Percentiles rank a stretch among this genome's conserved stretches.
Evolutionary conservation across 1,140 invertebrate genomes (phyloP).

Genomic region (Odontomachus brunneus): DNA sequence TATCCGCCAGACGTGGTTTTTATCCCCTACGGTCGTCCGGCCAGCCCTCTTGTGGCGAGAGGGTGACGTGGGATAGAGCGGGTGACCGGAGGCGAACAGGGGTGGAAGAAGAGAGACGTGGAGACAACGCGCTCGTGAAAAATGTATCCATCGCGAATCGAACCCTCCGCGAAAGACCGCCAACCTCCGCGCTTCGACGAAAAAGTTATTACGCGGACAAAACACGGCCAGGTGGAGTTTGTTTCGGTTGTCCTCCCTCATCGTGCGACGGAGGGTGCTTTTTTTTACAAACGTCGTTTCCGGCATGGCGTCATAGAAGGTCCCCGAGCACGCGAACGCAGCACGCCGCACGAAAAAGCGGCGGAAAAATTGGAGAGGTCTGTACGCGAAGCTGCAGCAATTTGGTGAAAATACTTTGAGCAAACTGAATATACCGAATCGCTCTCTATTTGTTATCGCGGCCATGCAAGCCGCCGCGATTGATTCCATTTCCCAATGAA

Average conservation of each 20-base stretch:
- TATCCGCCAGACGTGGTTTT: slow-evolving; percentile 26
- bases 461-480: background rate
- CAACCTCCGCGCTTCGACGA: slow-evolving; percentile 37
- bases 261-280: background rate
- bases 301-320: background rate
- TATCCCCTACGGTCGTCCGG: background rate
- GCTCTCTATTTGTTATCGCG: background rate
- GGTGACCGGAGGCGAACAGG: too few species aligned
- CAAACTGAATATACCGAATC: background rate
- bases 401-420: background rate
- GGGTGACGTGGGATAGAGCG: too few species aligned
- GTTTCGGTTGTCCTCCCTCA: background rate
- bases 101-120: background rate
- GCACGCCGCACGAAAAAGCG: background rate
- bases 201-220: slow-evolving; percentile 55
- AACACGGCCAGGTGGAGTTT: slow-evolving; percentile 25
- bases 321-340: too few species aligned
- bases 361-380: background rate
- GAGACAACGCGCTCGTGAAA: slow-evolving; percentile 37
- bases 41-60: too few species aligned
- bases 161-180: slow-evolving; percentile 40
- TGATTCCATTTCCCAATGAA: background rate
- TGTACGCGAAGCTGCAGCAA: background rate
- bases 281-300: slow-evolving; percentile 25
- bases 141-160: slow-evolving; percentile 37